Percentiles rank a stretch among this genome's conserved stretches.
These are phyloP conservation scores for Pelusios castaneus DNA, from an alignment of 2,113 vertebrate genomes.

Conservation along the genomic window DNA sequence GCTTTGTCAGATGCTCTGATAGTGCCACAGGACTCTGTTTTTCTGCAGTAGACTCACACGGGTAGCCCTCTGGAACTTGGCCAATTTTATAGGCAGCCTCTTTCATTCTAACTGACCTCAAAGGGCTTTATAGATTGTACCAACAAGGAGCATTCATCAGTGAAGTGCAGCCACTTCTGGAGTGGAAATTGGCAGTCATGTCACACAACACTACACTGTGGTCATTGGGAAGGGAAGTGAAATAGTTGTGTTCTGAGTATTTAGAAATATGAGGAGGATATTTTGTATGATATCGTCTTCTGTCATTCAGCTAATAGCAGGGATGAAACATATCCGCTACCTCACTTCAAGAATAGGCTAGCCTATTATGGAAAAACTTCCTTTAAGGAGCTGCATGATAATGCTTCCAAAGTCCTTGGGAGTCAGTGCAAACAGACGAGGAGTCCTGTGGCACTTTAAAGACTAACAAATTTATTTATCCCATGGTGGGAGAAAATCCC, in stretches of 20 bases:
- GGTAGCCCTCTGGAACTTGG: no score
- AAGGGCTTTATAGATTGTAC: background rate
- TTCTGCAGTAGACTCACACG: no score
- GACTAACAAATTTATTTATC: no score
- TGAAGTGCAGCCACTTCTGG: background rate
- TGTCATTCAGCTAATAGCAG: background rate
- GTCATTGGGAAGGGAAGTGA: background rate
- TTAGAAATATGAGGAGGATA: slow-evolving; percentile 14
- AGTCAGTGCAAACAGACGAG: background rate
- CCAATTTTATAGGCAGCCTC: background rate
- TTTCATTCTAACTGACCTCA: background rate
- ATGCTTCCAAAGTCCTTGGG: background rate
- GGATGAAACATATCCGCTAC: slow-evolving; percentile 10
- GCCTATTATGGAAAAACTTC: background rate
- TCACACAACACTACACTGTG: background rate
- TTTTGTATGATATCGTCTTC: background rate
- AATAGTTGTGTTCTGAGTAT: background rate
- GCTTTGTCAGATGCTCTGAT: no score
- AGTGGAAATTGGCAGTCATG: background rate
- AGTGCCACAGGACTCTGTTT: no score
- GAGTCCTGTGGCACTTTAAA: no score
- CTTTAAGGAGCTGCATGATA: background rate
- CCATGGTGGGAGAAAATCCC: no score
- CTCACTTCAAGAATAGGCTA: background rate
- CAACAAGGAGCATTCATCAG: background rate